Conservation (phyloP, 1,140 invertebrate species). For the Dreissena polymorpha region DNA sequence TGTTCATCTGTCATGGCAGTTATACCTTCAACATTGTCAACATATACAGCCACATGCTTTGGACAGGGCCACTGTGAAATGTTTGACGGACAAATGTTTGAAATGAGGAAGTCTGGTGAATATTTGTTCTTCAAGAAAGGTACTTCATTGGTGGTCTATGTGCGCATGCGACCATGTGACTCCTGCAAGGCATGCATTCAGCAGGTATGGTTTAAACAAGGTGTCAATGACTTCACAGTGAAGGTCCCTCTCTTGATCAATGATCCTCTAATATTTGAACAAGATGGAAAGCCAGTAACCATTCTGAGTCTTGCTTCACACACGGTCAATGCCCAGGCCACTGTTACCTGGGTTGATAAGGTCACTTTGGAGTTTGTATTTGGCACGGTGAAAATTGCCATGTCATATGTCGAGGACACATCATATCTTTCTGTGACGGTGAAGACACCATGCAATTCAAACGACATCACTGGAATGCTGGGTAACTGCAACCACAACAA, state of each 20-base stretch:
- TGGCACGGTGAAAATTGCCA: conserved; percentile 19
- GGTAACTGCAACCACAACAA: conserved; percentile 58
- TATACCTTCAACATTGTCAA: conserved; percentile 9
- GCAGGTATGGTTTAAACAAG: conserved; percentile 43
- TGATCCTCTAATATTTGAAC: conserved; percentile 30
- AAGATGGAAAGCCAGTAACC: conserved; percentile 29
- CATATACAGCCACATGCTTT: conserved; percentile 50
- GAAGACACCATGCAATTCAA: conserved; percentile 8
- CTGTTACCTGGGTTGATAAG: conserved; percentile 45
- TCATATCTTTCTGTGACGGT: conserved; percentile 32
- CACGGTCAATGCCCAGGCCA: conserved; percentile 10
- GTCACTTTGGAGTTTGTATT: conserved; percentile 38
- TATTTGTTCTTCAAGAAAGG: conserved; percentile 41
- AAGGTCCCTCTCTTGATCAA: conserved; percentile 32
- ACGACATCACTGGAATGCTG: conserved; percentile 50
- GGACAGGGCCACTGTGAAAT: conserved; percentile 55
- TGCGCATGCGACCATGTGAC: conserved; percentile 43
- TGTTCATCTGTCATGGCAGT: conserved; percentile 45
- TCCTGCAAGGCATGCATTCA: conserved; percentile 41
- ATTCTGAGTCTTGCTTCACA: conserved; percentile 41
- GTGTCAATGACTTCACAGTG: conserved; percentile 28
- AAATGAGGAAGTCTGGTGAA: conserved; percentile 53
- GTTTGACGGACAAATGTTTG: conserved; percentile 60
- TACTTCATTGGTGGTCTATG: conserved; percentile 31
- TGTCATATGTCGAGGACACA: conserved; percentile 40